Conservation (phyloP, 2,888 invertebrate genomes). For the Drosophila mayaguana region DNA sequence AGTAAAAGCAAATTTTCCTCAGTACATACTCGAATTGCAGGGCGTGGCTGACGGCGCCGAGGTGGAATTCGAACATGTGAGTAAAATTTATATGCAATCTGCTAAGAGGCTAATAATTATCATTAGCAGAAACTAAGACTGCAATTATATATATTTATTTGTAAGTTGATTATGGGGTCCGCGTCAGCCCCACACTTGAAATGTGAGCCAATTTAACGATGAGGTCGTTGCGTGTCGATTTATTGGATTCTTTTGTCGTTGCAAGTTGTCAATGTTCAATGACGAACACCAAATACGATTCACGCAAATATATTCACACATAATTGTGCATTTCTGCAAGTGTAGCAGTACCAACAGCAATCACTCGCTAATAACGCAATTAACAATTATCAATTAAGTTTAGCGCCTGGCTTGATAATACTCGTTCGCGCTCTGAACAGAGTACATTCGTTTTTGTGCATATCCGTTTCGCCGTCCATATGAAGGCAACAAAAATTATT, state of each 20-base stretch:
- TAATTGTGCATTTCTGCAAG: slow-evolving; percentile 8
- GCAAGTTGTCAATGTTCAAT: slow-evolving; percentile 51
- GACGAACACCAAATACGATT: slow-evolving; percentile 61
- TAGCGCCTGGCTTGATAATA: neutral
- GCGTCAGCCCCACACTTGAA: slow-evolving; percentile 31
- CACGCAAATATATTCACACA: slow-evolving; percentile 2
- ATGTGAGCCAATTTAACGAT: slow-evolving; percentile 53
- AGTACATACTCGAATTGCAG: slow-evolving; percentile 92
- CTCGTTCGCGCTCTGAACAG: neutral
- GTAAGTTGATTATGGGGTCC: neutral
- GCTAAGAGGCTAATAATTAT: slow-evolving; percentile 5
- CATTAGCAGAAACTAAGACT: neutral
- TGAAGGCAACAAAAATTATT: too few species aligned
- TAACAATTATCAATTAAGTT: slow-evolving; percentile 1
- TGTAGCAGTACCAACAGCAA: slow-evolving; percentile 36
- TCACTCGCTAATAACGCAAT: slow-evolving; percentile 34
- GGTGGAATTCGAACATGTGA: slow-evolving; percentile 93
- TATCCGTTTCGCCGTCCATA: neutral
- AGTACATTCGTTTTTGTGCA: neutral
- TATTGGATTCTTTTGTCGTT: slow-evolving; percentile 8
- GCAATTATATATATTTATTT: neutral
- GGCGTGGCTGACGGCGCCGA: slow-evolving; percentile 93
- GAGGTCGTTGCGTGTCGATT: slow-evolving; percentile 37
- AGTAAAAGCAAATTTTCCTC: slow-evolving; percentile 90
- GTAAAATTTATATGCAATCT: slow-evolving; percentile 43